phyloP scores from a whole-genome alignment of 64 coral and sea anemone species.

The Actinia equina region DNA sequence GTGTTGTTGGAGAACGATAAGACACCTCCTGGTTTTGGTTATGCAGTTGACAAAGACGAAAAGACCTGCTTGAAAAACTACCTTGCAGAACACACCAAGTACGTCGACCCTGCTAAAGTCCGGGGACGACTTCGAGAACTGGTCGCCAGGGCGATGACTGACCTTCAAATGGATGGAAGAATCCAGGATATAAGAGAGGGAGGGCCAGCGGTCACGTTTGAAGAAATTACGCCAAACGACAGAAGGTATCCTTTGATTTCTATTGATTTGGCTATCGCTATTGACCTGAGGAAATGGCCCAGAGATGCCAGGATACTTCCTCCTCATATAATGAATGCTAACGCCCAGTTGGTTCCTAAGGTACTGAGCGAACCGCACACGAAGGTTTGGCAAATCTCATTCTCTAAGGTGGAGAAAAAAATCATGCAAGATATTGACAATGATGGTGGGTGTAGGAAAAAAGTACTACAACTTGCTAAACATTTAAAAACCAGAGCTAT shows the following conservation, averaged over 20 bases:
- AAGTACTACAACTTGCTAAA: slow-evolving; percentile 49
- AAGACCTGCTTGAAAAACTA: slow-evolving; percentile 13
- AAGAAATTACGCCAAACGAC: not conserved
- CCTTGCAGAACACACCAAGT: not conserved
- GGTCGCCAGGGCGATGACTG: not conserved
- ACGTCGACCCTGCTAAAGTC: slow-evolving; percentile 3
- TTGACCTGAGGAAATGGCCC: slow-evolving; percentile 19
- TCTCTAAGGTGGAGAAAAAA: not conserved
- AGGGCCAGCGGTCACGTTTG: slow-evolving; percentile 42
- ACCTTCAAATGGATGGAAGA: not conserved
- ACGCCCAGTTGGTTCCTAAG: slow-evolving; percentile 34
- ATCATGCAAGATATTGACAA: slow-evolving; percentile 24
- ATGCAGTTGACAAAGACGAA: not conserved
- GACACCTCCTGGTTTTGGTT: slow-evolving; percentile 16
- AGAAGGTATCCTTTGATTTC: slow-evolving; percentile 9
- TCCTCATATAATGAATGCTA: not conserved
- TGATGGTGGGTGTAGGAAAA: slow-evolving; percentile 23
- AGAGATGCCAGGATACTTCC: not conserved
- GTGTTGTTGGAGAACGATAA: not conserved
- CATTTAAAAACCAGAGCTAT: slow-evolving; percentile 16
- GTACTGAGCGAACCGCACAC: not conserved
- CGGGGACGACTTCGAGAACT: not conserved
- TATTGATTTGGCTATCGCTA: slow-evolving; percentile 40
- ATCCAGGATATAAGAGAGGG: not conserved
- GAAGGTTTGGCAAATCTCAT: slow-evolving; percentile 30